These are phyloP conservation scores for Eledona agricola DNA, from an alignment of 2,888 invertebrate species.

Conservation along the genomic window DNA sequence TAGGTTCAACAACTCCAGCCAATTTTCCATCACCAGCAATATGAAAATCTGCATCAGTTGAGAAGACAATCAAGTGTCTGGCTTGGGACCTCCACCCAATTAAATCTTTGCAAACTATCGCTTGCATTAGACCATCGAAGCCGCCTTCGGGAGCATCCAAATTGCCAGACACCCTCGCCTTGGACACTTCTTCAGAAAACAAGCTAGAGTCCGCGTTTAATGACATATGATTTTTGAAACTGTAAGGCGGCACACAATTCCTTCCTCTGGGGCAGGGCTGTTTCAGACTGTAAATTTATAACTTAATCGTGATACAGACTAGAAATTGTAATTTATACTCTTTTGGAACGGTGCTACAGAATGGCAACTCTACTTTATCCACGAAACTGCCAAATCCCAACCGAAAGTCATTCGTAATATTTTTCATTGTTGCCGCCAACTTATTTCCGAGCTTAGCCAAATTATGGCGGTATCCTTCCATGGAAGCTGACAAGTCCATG, in stretches of 20 bases:
- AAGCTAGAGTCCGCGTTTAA: constrained; percentile 67
- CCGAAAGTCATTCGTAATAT: constrained; percentile 70
- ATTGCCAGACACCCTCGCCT: constrained; percentile 64
- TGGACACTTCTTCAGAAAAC: constrained; percentile 61
- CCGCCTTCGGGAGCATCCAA: constrained; percentile 75
- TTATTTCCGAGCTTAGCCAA: constrained; percentile 64
- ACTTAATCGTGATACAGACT: too few relatives aligned
- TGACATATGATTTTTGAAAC: constrained; percentile 77
- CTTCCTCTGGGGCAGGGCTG: too few relatives aligned
- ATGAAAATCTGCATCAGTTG: constrained; percentile 82
- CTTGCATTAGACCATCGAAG: constrained; percentile 88
- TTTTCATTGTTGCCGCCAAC: constrained; percentile 66
- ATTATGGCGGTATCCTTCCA: constrained; percentile 68
- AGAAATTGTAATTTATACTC: too few relatives aligned
- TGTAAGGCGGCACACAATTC: constrained; percentile 71
- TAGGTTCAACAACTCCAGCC: constrained; percentile 74
- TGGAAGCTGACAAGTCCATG: constrained; percentile 79
- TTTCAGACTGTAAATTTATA: too few relatives aligned
- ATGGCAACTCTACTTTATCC: constrained; percentile 75
- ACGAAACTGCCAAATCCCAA: constrained; percentile 76
- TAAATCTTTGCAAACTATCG: constrained; percentile 73
- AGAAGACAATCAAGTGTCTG: constrained; percentile 73
- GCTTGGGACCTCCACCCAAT: constrained; percentile 77
- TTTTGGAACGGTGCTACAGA: constrained; percentile 62
- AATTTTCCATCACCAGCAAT: constrained; percentile 81